Conservation (phyloP, 2,113 vertebrate species). For the Galeopterus variegatus region DNA sequence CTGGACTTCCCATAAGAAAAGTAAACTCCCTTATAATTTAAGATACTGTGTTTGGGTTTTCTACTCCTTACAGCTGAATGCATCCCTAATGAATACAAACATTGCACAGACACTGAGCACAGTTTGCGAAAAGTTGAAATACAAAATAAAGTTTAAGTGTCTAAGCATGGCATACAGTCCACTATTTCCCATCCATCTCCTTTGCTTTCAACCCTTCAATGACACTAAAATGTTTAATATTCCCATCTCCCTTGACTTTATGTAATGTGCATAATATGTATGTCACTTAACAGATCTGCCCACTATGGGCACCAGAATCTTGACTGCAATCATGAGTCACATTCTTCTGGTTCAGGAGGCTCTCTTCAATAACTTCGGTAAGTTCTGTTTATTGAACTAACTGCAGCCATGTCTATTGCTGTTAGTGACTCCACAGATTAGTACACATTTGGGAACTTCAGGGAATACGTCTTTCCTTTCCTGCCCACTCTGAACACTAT, state of each 20-base stretch:
- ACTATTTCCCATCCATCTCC: background rate
- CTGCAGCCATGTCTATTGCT: background rate
- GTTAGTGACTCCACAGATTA: background rate
- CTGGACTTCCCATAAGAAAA: background rate
- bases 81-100: background rate
- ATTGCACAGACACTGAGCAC: background rate
- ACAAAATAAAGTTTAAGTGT: background rate
- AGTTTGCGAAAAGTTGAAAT: background rate
- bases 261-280: background rate
- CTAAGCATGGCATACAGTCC: background rate
- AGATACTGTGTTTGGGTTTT: background rate
- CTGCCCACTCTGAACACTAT: background rate
- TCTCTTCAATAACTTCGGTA: background rate
- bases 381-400: background rate
- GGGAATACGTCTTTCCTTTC: background rate
- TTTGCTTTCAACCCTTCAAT: background rate
- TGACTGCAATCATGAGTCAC: background rate
- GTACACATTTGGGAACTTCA: background rate
- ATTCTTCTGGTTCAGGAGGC: background rate
- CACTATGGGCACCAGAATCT: background rate
- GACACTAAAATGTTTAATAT: slow-evolving; percentile 12
- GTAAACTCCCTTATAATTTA: slow-evolving; percentile 24
- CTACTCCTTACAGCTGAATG: background rate
- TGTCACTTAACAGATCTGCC: background rate
- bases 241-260: background rate